Percentiles rank a stretch among this genome's conserved stretches.
Conservation (phyloP, 2,113 vertebrate species). For the Agelaius phoeniceus region DNA sequence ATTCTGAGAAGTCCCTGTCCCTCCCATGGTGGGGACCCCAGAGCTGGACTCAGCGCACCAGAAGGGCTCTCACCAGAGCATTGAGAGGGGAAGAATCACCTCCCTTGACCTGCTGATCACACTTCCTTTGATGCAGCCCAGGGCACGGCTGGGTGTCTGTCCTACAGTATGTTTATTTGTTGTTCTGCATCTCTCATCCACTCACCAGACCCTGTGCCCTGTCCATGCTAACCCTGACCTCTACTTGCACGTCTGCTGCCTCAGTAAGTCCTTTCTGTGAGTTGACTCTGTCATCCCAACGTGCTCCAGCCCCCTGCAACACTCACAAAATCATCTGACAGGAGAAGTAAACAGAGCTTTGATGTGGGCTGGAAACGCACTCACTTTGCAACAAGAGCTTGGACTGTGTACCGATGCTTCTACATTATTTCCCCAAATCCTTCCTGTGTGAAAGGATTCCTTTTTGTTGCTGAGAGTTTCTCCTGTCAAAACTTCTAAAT, state of each 20-base stretch:
- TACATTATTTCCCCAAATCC: not conserved
- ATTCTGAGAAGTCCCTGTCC: not conserved
- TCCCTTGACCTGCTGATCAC: not conserved
- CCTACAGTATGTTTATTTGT: not conserved
- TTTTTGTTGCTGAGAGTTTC: not conserved
- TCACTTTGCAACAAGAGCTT: not conserved
- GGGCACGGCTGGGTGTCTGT: not conserved
- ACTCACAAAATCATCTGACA: slow-evolving; percentile 1
- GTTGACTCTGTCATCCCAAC: not conserved
- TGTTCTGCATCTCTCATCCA: not conserved
- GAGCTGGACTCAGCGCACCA: not conserved
- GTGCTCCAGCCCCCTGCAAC: not conserved
- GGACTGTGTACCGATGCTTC: not conserved
- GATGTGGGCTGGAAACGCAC: not conserved
- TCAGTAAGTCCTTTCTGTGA: not conserved
- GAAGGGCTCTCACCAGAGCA: not conserved
- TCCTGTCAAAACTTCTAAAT: not conserved
- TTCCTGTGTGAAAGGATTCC: not conserved
- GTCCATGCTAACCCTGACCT: not conserved
- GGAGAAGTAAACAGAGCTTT: not conserved
- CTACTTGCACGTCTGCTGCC: not conserved
- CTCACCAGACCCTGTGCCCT: not conserved
- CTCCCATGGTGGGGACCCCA: fast-evolving
- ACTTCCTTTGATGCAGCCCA: not conserved
- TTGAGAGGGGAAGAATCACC: not conserved